These are phyloP conservation scores for Zoanthus solanderi DNA, from an alignment of 92 coral and sea anemone genomes.

Conservation along the genomic window DNA sequence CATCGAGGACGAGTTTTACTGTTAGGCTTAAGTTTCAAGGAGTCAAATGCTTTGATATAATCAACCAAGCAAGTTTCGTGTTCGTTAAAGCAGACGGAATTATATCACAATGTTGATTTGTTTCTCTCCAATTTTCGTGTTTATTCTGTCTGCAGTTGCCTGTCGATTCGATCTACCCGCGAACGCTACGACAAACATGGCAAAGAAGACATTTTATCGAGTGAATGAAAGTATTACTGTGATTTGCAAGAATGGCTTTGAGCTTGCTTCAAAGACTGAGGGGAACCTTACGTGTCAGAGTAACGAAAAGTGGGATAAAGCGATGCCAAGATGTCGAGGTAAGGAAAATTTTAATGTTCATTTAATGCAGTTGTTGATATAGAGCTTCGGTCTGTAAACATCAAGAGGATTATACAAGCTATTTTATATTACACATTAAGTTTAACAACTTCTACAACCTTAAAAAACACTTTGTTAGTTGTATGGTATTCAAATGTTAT, in stretches of 20 bases:
- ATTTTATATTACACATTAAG: not conserved
- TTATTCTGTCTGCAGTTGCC: slow-evolving; percentile 65
- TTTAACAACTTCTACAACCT: slow-evolving; percentile 3
- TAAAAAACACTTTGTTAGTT: not conserved
- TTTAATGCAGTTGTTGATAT: not conserved
- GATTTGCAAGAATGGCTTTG: slow-evolving; percentile 71
- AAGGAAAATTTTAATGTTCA: slow-evolving; percentile 18
- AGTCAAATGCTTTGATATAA: not conserved
- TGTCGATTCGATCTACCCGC: slow-evolving; percentile 78
- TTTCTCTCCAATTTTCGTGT: slow-evolving; percentile 29
- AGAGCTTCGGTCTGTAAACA: slow-evolving; percentile 3
- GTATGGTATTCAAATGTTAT: not conserved
- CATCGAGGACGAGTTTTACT: not conserved
- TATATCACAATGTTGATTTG: slow-evolving; percentile 10
- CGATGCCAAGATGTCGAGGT: slow-evolving; percentile 79
- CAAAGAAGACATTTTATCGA: slow-evolving; percentile 61
- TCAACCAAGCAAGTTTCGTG: slow-evolving; percentile 7
- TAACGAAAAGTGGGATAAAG: slow-evolving; percentile 69
- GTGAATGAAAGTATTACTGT: slow-evolving; percentile 63
- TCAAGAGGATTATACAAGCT: not conserved
- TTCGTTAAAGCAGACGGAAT: not conserved
- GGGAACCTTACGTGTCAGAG: slow-evolving; percentile 71
- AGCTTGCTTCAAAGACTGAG: slow-evolving; percentile 40
- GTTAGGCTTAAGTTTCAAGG: not conserved
- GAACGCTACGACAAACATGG: slow-evolving; percentile 50